Conservation (phyloP, 2,113 vertebrate genomes). For the Hippopotamus amphibius region DNA sequence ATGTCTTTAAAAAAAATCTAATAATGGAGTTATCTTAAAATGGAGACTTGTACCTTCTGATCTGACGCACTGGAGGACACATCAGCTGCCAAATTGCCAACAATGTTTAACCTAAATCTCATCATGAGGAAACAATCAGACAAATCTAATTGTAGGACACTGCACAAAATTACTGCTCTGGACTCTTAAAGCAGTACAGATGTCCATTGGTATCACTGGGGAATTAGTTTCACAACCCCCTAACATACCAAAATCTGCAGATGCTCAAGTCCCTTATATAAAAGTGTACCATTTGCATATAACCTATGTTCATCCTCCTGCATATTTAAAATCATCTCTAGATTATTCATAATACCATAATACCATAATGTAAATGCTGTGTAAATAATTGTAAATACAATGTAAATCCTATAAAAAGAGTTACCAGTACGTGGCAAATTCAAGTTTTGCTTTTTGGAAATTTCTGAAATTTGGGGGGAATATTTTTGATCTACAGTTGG, state of each 20-base stretch:
- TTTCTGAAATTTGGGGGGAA: neutral
- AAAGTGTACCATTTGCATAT: neutral
- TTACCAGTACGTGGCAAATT: neutral
- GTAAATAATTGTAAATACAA: neutral
- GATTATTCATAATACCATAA: neutral
- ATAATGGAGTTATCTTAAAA: neutral
- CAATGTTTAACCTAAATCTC: slow-evolving; percentile 22
- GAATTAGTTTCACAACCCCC: neutral
- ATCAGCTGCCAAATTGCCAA: neutral
- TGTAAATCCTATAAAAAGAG: neutral
- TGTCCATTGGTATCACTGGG: neutral
- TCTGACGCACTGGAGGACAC: neutral
- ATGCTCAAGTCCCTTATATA: neutral
- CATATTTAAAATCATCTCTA: neutral
- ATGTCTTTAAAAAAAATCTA: neutral
- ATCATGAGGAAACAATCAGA: neutral
- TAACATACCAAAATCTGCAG: neutral
- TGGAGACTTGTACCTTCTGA: neutral
- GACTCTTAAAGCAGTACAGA: neutral
- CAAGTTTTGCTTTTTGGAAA: neutral
- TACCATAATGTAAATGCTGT: neutral
- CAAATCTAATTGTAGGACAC: neutral
- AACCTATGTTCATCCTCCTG: neutral
- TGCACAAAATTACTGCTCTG: neutral
- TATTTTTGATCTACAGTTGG: neutral